Evolutionary conservation across 2,113 vertebrate genomes (phyloP).

Genomic region (Hiodon alosoides): DNA sequence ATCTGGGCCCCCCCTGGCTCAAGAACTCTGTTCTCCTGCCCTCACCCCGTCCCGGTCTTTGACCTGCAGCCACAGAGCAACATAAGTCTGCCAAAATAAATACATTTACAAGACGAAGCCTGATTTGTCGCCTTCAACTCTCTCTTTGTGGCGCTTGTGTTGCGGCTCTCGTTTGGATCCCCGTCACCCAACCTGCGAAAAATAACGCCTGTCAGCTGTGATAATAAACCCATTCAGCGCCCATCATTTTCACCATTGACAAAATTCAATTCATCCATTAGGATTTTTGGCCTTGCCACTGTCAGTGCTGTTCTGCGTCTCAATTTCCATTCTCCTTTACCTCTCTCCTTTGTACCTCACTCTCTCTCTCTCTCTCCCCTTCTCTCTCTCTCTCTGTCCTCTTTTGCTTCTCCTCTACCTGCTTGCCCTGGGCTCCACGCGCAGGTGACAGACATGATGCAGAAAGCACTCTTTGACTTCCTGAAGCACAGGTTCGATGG

Average conservation of each 20-base stretch:
- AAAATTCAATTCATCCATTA: no score
- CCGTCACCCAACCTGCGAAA: no score
- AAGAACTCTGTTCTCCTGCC: no score
- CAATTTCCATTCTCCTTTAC: not conserved
- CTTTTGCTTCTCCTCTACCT: slow-evolving; percentile 28
- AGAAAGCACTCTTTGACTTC: slow-evolving; percentile 99
- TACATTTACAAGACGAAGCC: no score
- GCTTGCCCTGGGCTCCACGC: slow-evolving; percentile 30
- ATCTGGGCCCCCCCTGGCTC: no score
- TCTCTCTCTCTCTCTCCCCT: slow-evolving; percentile 24
- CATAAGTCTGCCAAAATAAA: no score
- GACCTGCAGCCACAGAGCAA: no score
- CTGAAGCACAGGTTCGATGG: slow-evolving; percentile 99
- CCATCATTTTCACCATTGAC: no score
- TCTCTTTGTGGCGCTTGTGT: no score
- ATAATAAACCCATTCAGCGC: not conserved
- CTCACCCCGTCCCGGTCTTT: no score
- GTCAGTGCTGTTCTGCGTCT: not conserved
- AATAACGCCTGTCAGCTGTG: not conserved
- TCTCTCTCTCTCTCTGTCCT: slow-evolving; percentile 40
- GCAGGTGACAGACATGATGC: slow-evolving; percentile 99
- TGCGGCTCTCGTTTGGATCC: no score
- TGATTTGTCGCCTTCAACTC: no score
- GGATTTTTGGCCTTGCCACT: not conserved
- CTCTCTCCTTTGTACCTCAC: not conserved